Conservation (phyloP, 1,140 invertebrate species). For the Nylanderia fulva region DNA sequence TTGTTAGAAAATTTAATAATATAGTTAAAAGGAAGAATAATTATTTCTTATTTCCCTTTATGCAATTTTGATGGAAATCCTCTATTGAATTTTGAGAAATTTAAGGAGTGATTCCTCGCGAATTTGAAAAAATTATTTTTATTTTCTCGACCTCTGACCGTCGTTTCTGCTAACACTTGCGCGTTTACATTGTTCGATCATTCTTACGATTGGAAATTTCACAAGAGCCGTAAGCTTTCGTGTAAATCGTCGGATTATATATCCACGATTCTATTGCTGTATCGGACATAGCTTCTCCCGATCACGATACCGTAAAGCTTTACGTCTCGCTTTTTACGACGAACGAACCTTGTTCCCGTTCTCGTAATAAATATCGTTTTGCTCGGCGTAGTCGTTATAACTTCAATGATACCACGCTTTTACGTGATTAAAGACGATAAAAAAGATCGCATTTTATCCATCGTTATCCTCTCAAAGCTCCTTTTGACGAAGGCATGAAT, state of each 20-base stretch:
- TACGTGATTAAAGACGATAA: constrained; percentile 14
- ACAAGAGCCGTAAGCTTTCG: not conserved
- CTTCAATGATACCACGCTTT: not conserved
- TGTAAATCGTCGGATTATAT: constrained; percentile 9
- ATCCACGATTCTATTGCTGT: not conserved
- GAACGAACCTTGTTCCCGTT: constrained; percentile 10
- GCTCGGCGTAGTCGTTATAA: not conserved
- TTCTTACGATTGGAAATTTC: constrained; percentile 7
- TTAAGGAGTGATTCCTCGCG: no score
- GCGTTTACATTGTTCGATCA: not conserved
- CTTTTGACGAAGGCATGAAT: not conserved
- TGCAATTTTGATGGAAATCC: no score
- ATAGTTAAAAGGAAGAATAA: no score
- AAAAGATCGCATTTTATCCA: not conserved
- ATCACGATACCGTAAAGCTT: constrained; percentile 34
- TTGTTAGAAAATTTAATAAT: not conserved
- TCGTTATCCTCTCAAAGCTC: not conserved
- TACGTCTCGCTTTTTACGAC: constrained; percentile 1
- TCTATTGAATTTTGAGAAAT: no score
- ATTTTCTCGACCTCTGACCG: no score
- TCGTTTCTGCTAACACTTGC: not conserved
- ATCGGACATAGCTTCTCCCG: not conserved
- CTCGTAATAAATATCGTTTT: constrained; percentile 32
- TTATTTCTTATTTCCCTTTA: no score
- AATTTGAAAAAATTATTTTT: no score